A percentile compares a stretch with the other conserved stretches of the same genome.
phyloP scores from a whole-genome alignment of 2,888 invertebrate species.

The Euproctis similis region DNA sequence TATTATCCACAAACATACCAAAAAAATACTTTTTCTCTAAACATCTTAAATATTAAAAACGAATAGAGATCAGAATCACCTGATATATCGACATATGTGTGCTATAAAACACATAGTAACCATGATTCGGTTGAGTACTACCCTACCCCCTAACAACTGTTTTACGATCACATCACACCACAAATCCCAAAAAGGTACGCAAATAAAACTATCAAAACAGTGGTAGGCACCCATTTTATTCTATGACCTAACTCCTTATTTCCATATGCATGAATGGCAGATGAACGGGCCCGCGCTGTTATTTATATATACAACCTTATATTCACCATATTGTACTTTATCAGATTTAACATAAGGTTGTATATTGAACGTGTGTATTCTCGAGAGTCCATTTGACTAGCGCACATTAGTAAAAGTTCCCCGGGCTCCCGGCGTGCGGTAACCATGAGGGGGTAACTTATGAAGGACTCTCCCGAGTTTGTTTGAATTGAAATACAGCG shows the following conservation, averaged over 20 bases:
- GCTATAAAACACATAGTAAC: too few relatives aligned
- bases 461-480: conserved; percentile 19
- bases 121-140: conserved; percentile 13
- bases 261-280: conserved; percentile 70
- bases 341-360: conserved; percentile 35
- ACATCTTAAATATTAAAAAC: too few relatives aligned
- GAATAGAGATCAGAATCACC: too few relatives aligned
- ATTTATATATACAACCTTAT: conserved; percentile 32
- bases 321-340: conserved; percentile 44
- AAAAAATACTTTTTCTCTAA: too few relatives aligned
- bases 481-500: conserved; percentile 10
- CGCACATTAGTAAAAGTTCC: conserved; percentile 72
- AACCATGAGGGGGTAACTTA: conserved; percentile 29
- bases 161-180: conserved; percentile 23
- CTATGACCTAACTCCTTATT: conserved; percentile 63
- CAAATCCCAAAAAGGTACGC: conserved; percentile 30
- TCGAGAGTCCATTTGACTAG: conserved; percentile 73
- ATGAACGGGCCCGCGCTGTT: conserved; percentile 39
- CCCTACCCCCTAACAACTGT: conserved; percentile 15
- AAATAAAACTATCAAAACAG: conserved; percentile 35
- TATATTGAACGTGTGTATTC: conserved; percentile 45
- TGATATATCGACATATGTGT: conserved; percentile 1
- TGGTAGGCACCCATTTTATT: conserved; percentile 34
- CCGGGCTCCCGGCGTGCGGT: conserved; percentile 45
- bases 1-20: too few relatives aligned